Base-by-base conservation (phyloP, 2,797 vertebrate species). In the Macropodus opercularis region DNA sequence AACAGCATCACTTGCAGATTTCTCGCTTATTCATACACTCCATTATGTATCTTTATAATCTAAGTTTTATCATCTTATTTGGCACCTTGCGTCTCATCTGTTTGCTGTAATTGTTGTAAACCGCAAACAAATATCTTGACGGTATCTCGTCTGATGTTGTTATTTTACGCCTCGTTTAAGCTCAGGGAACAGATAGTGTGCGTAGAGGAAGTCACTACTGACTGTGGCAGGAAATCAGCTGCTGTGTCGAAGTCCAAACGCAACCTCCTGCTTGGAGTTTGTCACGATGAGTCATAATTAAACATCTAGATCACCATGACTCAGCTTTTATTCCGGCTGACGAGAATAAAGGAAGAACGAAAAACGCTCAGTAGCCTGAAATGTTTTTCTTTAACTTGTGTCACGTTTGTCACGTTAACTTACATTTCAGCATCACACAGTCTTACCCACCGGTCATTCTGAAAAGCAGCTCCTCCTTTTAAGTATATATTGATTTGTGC, bases 401-500 rank as follows among this genome's bases (percentile, higher is more conserved):
- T 61, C 50, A 44, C 76, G 61, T 79, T 74, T 8, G 57, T 80
- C 80, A 87, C 75, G 61, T n/a, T n/a, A n/a, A n/a, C n/a, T n/a
- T n/a, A n/a, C 36, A 51, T 69, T 79, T 64, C 70, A 54, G 44
- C 23, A 62, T 69, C 72, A 76, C 73, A 56, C 57, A 64, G 70
- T 75, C 80, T 83, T 84, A 77, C 61, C 80, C 76, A 85, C 41
- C 77, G 73, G 83, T 85, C 75, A 71, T 77, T 81, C 62, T 85
- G 68, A 84, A 73, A 75, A 71, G 34, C 84, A 83, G 80, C 75
- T 70, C 85, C 89, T 77, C 76, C 83, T 76, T 36, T 88, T 90
- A 89, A 91, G 87, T 73, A 81, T 68, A 72, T 92, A 92, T 93
- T 81, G 90, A 93, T 92, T 83, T 85, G 78, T 81, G 81, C 83